Percentiles rank a stretch among this genome's conserved stretches.
phyloP scores from a whole-genome alignment of 2,113 vertebrate species.

The Perca schrenkii region DNA sequence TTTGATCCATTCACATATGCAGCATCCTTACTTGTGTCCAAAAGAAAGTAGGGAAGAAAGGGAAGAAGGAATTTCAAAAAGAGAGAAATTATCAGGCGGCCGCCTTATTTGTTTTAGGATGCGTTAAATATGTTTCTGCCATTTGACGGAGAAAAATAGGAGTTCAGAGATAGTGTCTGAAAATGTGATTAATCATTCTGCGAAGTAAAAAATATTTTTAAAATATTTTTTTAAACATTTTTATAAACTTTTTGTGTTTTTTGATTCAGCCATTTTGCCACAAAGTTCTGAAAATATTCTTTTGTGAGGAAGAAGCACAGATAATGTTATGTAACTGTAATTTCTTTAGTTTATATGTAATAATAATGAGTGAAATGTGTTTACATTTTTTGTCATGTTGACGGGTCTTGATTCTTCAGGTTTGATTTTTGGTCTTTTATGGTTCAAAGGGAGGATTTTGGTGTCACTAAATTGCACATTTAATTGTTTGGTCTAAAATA shows the following conservation, averaged over 20 bases:
- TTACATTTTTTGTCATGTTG: background rate
- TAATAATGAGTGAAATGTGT: background rate
- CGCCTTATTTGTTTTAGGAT: background rate
- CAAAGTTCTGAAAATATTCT: background rate
- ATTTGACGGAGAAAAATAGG: background rate
- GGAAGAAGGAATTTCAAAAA: too few species aligned
- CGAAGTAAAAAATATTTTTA: conserved; percentile 12
- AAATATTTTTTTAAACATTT: conserved; percentile 1
- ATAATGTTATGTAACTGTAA: background rate
- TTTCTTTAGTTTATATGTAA: background rate
- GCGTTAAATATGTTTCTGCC: background rate
- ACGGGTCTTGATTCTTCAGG: background rate
- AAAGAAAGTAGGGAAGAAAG: too few species aligned
- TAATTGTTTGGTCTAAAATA: background rate
- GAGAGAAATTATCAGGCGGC: too few species aligned
- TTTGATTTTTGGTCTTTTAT: background rate
- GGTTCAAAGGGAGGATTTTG: background rate
- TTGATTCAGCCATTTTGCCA: background rate
- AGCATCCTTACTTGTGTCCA: too few species aligned
- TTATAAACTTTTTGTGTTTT: background rate
- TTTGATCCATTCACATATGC: too few species aligned
- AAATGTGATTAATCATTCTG: background rate
- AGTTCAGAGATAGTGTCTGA: background rate
- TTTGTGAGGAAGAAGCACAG: background rate
- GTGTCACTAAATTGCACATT: background rate